Percentiles rank a stretch among this genome's conserved stretches.
Evolutionary conservation across 2,113 vertebrate genomes (phyloP).

Genomic region (Vidua chalybeata): DNA sequence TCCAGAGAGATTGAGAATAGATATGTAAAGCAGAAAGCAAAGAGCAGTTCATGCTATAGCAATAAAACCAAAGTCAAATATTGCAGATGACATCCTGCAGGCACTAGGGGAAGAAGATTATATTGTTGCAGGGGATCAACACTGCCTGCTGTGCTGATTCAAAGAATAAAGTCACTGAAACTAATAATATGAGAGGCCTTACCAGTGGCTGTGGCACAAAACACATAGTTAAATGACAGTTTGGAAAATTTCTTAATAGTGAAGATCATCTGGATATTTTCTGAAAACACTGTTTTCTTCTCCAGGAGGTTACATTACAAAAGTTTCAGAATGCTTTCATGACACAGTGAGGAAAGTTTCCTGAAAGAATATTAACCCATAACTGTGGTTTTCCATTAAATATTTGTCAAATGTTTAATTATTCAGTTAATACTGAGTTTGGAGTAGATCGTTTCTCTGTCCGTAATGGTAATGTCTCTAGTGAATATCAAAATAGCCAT

Average conservation of each 20-base stretch:
- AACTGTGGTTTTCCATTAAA: background rate
- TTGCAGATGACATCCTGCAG: background rate
- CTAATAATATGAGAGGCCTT: background rate
- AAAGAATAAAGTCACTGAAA: background rate
- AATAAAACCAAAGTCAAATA: background rate
- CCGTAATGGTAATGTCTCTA: background rate
- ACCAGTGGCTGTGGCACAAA: background rate
- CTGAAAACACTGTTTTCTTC: background rate
- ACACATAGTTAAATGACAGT: background rate
- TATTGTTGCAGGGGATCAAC: background rate
- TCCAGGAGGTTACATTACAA: background rate
- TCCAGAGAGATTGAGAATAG: background rate
- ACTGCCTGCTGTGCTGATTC: background rate
- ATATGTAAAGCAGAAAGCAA: background rate
- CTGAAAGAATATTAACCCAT: background rate
- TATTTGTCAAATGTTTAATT: background rate
- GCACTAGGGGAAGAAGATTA: background rate
- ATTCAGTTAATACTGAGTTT: background rate
- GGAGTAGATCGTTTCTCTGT: background rate
- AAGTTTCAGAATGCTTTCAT: background rate
- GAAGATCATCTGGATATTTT: background rate
- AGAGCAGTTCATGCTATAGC: background rate
- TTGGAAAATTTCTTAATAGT: background rate
- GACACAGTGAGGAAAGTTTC: background rate
- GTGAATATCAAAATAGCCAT: background rate